A percentile compares a stretch with the other conserved stretches of the same genome.
These are phyloP conservation scores for Ptychadena robeensis DNA, from an alignment of 2,797 vertebrate genomes.

Conservation along the genomic window DNA sequence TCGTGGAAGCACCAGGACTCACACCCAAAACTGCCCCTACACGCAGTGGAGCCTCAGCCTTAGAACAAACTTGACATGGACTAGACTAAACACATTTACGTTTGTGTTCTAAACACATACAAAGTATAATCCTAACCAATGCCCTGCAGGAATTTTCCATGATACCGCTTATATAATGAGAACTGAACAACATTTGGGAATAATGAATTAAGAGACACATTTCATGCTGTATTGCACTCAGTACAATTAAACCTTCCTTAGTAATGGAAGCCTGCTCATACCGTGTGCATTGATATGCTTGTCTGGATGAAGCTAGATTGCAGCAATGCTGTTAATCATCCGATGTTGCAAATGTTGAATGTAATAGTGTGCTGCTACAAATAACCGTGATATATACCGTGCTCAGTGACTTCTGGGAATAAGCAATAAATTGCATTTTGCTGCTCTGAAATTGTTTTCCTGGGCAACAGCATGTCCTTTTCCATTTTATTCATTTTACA, in stretches of 20 bases:
- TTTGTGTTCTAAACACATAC: too few relatives aligned
- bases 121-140: too few relatives aligned
- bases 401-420: neutral
- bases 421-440: conserved; percentile 1
- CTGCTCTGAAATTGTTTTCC: conserved; percentile 2
- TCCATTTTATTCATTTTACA: neutral
- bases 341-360: neutral
- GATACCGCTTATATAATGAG: too few relatives aligned
- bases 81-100: too few relatives aligned
- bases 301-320: neutral
- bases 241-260: neutral
- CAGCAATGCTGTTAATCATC: neutral
- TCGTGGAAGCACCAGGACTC: too few relatives aligned
- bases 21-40: too few relatives aligned
- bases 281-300: neutral
- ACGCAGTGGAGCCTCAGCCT: too few relatives aligned
- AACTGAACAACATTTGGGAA: neutral
- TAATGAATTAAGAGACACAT: neutral
- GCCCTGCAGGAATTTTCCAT: too few relatives aligned
- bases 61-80: too few relatives aligned
- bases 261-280: neutral
- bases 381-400: neutral
- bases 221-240: neutral
- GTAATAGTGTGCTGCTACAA: neutral
- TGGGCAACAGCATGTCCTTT: neutral